Evolutionary conservation across 1,140 invertebrate species (phyloP).

Genomic region (Helicoverpa zea): DNA sequence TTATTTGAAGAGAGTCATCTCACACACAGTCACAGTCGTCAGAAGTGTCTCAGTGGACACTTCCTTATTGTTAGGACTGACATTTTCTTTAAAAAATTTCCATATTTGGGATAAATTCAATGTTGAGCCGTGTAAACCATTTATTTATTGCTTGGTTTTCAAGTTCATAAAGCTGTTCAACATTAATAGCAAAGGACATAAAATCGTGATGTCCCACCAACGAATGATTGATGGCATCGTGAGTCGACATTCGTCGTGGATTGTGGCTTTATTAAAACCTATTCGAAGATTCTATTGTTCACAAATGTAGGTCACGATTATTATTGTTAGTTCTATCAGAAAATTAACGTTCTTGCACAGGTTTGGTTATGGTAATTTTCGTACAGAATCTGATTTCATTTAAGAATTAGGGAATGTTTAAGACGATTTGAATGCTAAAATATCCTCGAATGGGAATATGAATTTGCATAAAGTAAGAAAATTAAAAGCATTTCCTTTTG

Average conservation of each 20-base stretch:
- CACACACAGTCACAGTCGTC: no score
- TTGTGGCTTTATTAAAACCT: constrained; percentile 26
- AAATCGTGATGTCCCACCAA: constrained; percentile 35
- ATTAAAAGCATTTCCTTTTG: no score
- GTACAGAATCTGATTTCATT: constrained; percentile 7
- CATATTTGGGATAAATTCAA: constrained; percentile 1
- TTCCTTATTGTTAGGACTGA: constrained; percentile 17
- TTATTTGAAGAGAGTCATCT: constrained; percentile 25
- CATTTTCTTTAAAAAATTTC: constrained; percentile 23
- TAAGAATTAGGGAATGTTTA: background rate
- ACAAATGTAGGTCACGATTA: constrained; percentile 16
- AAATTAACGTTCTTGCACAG: constrained; percentile 4
- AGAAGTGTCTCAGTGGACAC: background rate
- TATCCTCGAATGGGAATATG: background rate
- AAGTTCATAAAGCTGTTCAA: constrained; percentile 24
- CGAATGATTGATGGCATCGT: constrained; percentile 60
- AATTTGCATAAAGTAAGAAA: background rate
- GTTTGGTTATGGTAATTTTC: constrained; percentile 15
- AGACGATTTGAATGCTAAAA: background rate
- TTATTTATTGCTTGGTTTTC: background rate
- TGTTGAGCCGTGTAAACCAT: background rate
- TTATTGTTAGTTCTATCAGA: constrained; percentile 17
- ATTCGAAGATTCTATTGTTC: constrained; percentile 40
- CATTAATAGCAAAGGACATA: constrained; percentile 1
- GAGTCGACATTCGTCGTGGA: constrained; percentile 57